phyloP scores from a whole-genome alignment of 2,888 invertebrate genomes.

The Cabera pusaria region DNA sequence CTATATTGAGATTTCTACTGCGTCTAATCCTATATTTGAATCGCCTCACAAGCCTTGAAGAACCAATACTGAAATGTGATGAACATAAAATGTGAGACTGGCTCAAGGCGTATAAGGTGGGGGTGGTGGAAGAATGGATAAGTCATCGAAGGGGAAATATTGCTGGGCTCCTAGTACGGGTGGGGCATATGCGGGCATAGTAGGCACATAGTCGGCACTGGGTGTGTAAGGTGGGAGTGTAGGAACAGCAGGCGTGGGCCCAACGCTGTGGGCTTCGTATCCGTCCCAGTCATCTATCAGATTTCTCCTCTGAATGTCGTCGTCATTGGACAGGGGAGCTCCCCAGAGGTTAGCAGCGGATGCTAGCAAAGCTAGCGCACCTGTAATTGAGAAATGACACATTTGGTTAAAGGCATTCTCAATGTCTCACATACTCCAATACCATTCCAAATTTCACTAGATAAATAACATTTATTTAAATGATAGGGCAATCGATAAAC shows the following conservation, averaged over 20 bases:
- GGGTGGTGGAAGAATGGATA: slow-evolving; percentile 75
- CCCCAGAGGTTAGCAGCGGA: slow-evolving; percentile 87
- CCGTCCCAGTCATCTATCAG: slow-evolving; percentile 86
- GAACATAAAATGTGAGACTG: slow-evolving; percentile 13
- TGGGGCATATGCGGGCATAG: slow-evolving; percentile 59
- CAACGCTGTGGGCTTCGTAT: slow-evolving; percentile 83
- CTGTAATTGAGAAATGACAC: too few relatives aligned
- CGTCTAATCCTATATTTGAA: slow-evolving; percentile 18
- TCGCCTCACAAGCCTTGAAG: slow-evolving; percentile 32
- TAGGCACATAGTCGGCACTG: slow-evolving; percentile 60
- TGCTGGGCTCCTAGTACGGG: slow-evolving; percentile 68
- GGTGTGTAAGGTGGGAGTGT: slow-evolving; percentile 85
- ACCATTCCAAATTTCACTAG: too few relatives aligned
- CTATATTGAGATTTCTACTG: slow-evolving; percentile 20
- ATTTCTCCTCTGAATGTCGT: slow-evolving; percentile 77
- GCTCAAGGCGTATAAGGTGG: slow-evolving; percentile 79
- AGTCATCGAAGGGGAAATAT: slow-evolving; percentile 76
- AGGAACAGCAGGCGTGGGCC: slow-evolving; percentile 82
- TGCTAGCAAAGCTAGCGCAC: slow-evolving; percentile 86
- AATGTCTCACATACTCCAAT: too few relatives aligned
- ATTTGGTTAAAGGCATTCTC: too few relatives aligned
- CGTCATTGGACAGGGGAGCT: slow-evolving; percentile 73
- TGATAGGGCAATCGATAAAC: too few relatives aligned
- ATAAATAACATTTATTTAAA: too few relatives aligned
- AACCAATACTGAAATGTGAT: slow-evolving; percentile 33